These are phyloP conservation scores for Halcyon senegalensis DNA, from an alignment of 2,113 vertebrate genomes.

Conservation along the genomic window DNA sequence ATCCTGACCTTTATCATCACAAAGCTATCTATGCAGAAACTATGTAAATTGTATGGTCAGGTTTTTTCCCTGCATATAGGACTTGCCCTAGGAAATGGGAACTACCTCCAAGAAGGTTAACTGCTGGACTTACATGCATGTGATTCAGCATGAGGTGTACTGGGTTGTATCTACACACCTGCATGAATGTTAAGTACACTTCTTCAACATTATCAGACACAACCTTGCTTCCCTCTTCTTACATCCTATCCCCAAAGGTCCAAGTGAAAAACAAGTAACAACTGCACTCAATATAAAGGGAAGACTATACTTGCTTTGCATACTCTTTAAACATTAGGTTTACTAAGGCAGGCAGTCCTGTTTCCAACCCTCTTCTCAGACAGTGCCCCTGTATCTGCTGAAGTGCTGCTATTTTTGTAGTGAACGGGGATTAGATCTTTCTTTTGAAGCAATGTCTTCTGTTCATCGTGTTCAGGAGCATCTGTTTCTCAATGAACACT, in stretches of 20 bases:
- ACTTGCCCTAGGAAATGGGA: background rate
- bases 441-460: background rate
- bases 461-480: background rate
- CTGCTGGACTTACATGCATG: background rate
- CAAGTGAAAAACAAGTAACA: background rate
- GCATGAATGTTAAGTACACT: background rate
- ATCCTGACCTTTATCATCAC: background rate
- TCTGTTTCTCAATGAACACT: background rate
- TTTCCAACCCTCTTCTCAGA: background rate
- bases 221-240: background rate
- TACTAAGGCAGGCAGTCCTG: background rate
- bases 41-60: background rate
- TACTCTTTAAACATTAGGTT: background rate
- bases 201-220: background rate
- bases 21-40: background rate
- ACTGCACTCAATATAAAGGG: background rate
- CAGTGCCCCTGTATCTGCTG: background rate
- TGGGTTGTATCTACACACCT: background rate
- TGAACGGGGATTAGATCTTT: background rate
- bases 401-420: background rate
- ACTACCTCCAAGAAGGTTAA: background rate
- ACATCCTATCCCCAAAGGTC: background rate
- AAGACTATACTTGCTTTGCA: background rate
- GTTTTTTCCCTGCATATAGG: background rate
- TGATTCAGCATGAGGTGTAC: background rate